A percentile compares a stretch with the other conserved stretches of the same genome.
phyloP scores from a whole-genome alignment of 2,888 invertebrate genomes.

The Mesodorylaimus sp. region DNA sequence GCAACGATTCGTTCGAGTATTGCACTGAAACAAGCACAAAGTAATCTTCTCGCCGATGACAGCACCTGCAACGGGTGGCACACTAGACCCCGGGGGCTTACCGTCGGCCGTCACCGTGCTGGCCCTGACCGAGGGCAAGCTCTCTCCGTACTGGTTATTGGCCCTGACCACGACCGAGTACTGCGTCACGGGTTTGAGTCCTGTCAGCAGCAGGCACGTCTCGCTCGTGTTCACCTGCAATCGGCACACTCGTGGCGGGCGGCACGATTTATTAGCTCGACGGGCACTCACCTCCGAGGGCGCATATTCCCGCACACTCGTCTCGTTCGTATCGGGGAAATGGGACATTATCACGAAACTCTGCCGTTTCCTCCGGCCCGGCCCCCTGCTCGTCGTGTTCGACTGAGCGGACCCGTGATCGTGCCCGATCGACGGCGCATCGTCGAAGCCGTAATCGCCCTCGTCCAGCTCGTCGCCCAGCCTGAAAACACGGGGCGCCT shows the following conservation, averaged over 20 bases:
- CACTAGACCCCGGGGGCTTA: too few relatives aligned
- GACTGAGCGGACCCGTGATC: background rate
- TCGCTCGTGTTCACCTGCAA: conserved; percentile 46
- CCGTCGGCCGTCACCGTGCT: conserved; percentile 45
- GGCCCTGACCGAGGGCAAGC: conserved; percentile 59
- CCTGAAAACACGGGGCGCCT: background rate
- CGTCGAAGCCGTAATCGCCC: background rate
- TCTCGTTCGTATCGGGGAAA: conserved; percentile 16
- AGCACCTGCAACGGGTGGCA: too few relatives aligned
- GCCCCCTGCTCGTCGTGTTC: background rate
- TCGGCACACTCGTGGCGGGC: too few relatives aligned
- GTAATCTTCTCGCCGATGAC: too few relatives aligned
- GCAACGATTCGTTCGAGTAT: background rate
- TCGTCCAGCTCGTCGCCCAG: background rate
- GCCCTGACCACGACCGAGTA: conserved; percentile 65
- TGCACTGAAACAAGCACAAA: background rate
- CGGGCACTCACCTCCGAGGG: conserved; percentile 13
- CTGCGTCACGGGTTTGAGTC: conserved; percentile 47
- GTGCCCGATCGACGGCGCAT: background rate
- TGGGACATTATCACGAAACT: conserved; percentile 16
- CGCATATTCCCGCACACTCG: conserved; percentile 16
- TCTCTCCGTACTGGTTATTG: conserved; percentile 55
- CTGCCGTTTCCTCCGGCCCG: conserved; percentile 10
- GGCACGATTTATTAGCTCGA: too few relatives aligned
- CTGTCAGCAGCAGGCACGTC: conserved; percentile 41